Evolutionary conservation across 2,113 vertebrate genomes (phyloP).

Genomic region (Indicator maculatus): DNA sequence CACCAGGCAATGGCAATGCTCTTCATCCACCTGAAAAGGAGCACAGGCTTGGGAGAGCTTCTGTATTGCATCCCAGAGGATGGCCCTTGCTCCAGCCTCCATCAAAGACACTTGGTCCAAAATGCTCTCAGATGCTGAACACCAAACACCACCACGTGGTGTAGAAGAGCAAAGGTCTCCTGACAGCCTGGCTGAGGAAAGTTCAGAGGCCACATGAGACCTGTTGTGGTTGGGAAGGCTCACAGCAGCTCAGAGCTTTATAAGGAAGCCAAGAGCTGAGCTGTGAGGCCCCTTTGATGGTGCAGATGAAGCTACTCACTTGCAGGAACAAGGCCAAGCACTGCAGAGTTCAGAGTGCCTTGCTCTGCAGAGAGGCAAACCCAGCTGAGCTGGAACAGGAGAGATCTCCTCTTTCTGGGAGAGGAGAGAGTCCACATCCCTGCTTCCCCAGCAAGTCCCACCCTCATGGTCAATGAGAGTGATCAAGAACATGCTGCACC

Average conservation of each 20-base stretch:
- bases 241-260: not conserved
- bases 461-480: not conserved
- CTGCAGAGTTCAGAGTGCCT: not conserved
- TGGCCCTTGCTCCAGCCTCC: not conserved
- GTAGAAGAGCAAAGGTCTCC: not conserved
- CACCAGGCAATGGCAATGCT: not conserved
- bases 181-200: not conserved
- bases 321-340: not conserved
- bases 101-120: rapidly evolving
- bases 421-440: not conserved
- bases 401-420: not conserved
- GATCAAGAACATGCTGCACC: not conserved
- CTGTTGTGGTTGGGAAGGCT: not conserved
- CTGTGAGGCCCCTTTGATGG: not conserved
- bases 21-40: not conserved
- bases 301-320: not conserved
- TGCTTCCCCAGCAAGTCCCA: not conserved
- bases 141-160: rapidly evolving
- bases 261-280: not conserved
- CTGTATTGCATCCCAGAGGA: rapidly evolving
- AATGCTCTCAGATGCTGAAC: rapidly evolving
- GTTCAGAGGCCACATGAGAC: rapidly evolving
- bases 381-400: not conserved
- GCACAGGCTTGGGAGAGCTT: not conserved
- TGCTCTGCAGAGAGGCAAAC: not conserved